Evolutionary conservation across 2,113 vertebrate genomes (phyloP), one percentile per base, ranked within the genome.

Genomic region (Maccullochella peelii): DNA sequence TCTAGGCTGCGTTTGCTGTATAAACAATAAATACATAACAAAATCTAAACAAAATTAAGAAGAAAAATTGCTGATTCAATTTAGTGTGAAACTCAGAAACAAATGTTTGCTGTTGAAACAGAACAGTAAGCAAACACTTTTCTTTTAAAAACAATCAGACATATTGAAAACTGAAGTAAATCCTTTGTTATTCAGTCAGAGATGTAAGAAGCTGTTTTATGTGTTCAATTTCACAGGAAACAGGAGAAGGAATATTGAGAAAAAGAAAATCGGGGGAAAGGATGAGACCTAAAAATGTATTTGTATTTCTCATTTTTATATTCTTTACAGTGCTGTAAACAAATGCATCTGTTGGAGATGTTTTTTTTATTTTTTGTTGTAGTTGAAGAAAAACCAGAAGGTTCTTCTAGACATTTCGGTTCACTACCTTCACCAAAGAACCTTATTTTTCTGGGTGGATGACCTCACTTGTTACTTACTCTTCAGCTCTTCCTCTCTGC

Each of bases 401-500:
- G 42, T 78, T 81, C 63, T 74, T 50, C 47, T 3, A 38, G 67
- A 47, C 66, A 38, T 49, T 86, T 83, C 65, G 27, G 65, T 88
- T 88, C 62, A 73, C 70, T 77, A 59, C 27, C 74, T 87, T 73
- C 73, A 63, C 68, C 63, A 63, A 25, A 80, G 73, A 83, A 40
- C 11, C 55, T 38, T 59, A 11, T 81, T 82, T 84, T 88, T 85
- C 83, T 70, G 89, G 67, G 25, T 83, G 90, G 71, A 67, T 82
- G 82, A 84, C 33, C 80, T 85, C 86, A 79, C 92, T 86, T 71
- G 71, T 88, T 91, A 86, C 77, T 91, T 84, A 89, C 85, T 87
- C 72, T 50, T 88, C 77, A 61, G 40, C 86, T 85, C 84, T 83
- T 78, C 73, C 79, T 82, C 77, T 52, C 63, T 57, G 58, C 62